Evolutionary conservation across 2,888 invertebrate genomes (phyloP).

Genomic region (Lithophane ornitopus): DNA sequence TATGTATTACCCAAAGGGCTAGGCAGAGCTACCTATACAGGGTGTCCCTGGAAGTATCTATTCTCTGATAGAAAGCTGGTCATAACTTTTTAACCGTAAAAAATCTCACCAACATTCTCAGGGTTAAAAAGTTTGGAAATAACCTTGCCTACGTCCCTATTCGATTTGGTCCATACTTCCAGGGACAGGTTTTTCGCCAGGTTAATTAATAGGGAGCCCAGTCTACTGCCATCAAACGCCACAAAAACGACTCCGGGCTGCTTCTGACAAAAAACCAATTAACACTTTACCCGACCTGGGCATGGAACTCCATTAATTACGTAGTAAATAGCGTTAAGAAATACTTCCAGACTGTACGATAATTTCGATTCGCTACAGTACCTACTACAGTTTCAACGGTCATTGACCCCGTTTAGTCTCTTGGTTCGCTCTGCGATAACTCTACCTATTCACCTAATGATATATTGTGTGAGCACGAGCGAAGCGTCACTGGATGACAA

Average conservation of each 20-base stretch:
- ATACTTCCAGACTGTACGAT: constrained; percentile 7
- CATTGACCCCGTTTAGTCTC: constrained; percentile 46
- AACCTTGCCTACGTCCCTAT: too few species aligned
- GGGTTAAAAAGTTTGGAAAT: too few species aligned
- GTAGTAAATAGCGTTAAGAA: background rate
- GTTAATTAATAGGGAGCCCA: background rate
- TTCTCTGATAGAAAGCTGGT: too few species aligned
- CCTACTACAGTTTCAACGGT: constrained; percentile 1
- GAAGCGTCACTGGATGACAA: constrained; percentile 32
- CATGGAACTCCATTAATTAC: background rate
- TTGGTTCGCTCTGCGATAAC: constrained; percentile 40
- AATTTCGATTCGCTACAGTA: background rate
- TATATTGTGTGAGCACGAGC: constrained; percentile 28
- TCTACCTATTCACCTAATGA: constrained; percentile 20
- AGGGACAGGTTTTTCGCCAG: too few species aligned
- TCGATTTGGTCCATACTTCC: too few species aligned
- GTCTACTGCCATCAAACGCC: background rate
- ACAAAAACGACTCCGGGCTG: background rate
- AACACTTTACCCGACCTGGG: background rate
- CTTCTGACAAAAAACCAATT: background rate
- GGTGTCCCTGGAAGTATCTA: too few species aligned
- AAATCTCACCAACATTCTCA: too few species aligned
- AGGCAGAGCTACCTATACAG: background rate
- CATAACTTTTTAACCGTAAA: too few species aligned
- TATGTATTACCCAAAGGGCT: background rate